Conservation (phyloP, 1,140 invertebrate genomes). For the Hycleus phaleratus region DNA sequence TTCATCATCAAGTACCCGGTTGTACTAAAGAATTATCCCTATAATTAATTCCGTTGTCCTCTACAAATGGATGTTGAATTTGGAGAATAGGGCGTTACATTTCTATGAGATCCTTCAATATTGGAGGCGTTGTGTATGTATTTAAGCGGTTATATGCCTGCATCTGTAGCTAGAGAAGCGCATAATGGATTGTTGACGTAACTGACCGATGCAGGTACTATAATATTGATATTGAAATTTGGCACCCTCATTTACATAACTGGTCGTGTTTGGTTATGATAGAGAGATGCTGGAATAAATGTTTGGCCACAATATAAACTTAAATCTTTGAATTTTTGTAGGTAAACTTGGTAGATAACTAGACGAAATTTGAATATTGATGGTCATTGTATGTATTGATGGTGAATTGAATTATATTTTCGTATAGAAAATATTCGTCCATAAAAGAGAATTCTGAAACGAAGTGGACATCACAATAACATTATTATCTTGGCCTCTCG, state of each 20-base stretch:
- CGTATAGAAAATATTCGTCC: too few relatives aligned
- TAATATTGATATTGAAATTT: slow-evolving; percentile 8
- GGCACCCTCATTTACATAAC: slow-evolving; percentile 33
- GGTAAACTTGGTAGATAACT: too few relatives aligned
- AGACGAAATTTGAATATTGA: too few relatives aligned
- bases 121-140: not conserved
- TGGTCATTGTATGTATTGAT: too few relatives aligned
- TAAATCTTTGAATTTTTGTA: slow-evolving; percentile 1
- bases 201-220: slow-evolving; percentile 40
- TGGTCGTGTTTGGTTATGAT: slow-evolving; percentile 36
- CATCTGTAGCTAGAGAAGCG: slow-evolving; percentile 21
- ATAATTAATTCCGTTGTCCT: slow-evolving; percentile 27
- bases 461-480: too few relatives aligned
- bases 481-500: too few relatives aligned
- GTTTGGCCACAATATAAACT: slow-evolving; percentile 31
- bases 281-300: slow-evolving; percentile 27
- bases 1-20: too few relatives aligned
- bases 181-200: slow-evolving; percentile 40
- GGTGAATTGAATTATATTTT: too few relatives aligned
- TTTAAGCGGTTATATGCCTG: not conserved
- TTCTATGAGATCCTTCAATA: not conserved
- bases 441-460: too few relatives aligned
- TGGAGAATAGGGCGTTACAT: slow-evolving; percentile 5
- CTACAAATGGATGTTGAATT: slow-evolving; percentile 26
- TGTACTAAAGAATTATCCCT: slow-evolving; percentile 18